Percentiles rank a stretch among this genome's conserved stretches.
phyloP scores from a whole-genome alignment of 2,113 vertebrate genomes.

The Cygnus buccinator region DNA sequence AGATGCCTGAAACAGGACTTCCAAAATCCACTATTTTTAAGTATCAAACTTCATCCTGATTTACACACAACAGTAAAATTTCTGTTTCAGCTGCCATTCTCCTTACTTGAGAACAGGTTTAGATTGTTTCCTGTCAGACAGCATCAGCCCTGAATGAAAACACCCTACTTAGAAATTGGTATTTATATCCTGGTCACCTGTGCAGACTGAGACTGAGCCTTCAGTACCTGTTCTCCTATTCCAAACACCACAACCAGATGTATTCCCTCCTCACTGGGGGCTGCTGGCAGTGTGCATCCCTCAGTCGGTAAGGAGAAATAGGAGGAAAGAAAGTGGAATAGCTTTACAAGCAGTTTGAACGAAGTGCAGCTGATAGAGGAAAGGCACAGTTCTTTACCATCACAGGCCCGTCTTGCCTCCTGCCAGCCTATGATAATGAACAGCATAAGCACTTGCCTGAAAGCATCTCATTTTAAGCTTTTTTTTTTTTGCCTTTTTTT shows the following conservation, averaged over 20 bases:
- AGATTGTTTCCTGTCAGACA: not conserved
- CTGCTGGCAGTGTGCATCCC: not conserved
- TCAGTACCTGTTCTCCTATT: not conserved
- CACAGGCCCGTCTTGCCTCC: not conserved
- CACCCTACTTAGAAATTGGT: not conserved
- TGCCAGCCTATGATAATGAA: not conserved
- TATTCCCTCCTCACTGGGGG: not conserved
- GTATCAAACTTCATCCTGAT: not conserved
- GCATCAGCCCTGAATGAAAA: not conserved
- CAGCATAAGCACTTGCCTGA: fast-evolving
- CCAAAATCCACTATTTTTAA: not conserved
- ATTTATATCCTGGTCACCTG: not conserved
- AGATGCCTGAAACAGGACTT: not conserved
- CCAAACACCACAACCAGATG: not conserved
- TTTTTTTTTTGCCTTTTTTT: not conserved
- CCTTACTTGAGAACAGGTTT: not conserved
- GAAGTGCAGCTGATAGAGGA: not conserved
- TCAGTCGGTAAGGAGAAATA: not conserved
- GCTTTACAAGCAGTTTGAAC: not conserved
- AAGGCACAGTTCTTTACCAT: not conserved
- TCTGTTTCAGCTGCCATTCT: not conserved
- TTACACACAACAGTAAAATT: not conserved
- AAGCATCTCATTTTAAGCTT: not conserved
- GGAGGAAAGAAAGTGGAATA: fast-evolving
- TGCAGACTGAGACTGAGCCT: not conserved